Evolutionary conservation across 2,113 vertebrate species (phyloP).

Genomic region (Hystrix brachyura): DNA sequence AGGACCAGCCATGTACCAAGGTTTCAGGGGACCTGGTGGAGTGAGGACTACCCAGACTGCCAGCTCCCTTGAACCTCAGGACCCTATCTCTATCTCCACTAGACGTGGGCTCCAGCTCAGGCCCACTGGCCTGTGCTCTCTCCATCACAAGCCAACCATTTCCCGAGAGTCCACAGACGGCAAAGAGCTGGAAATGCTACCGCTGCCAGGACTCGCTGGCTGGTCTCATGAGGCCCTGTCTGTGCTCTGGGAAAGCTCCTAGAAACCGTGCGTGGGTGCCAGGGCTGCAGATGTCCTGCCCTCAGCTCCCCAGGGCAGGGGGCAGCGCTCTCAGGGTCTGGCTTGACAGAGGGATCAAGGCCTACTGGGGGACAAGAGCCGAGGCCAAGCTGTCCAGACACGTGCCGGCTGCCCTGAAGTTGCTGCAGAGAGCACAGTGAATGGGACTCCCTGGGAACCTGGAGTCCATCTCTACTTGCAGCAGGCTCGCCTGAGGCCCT

Average conservation of each 20-base stretch:
- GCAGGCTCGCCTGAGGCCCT: not conserved
- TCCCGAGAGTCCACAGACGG: not conserved
- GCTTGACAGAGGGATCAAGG: not conserved
- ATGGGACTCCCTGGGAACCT: accelerated
- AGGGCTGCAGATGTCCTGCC: not conserved
- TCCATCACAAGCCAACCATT: not conserved
- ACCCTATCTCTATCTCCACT: not conserved
- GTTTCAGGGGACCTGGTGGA: not conserved
- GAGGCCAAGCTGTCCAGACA: not conserved
- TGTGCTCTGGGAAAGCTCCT: not conserved
- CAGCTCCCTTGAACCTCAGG: not conserved
- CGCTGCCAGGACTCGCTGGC: not conserved
- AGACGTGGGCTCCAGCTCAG: not conserved
- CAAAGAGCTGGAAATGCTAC: not conserved
- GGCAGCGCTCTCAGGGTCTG: not conserved
- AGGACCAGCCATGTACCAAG: not conserved
- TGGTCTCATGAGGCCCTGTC: not conserved
- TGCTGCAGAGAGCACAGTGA: too few species aligned
- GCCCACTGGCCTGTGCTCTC: not conserved
- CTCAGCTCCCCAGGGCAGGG: not conserved
- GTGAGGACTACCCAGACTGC: not conserved
- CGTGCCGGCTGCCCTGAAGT: not conserved
- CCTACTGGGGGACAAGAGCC: not conserved
- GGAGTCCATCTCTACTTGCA: not conserved
- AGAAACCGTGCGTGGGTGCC: not conserved